These are phyloP conservation scores for Criorhina ranunculi DNA, from an alignment of 2,888 invertebrate species.

Conservation along the genomic window DNA sequence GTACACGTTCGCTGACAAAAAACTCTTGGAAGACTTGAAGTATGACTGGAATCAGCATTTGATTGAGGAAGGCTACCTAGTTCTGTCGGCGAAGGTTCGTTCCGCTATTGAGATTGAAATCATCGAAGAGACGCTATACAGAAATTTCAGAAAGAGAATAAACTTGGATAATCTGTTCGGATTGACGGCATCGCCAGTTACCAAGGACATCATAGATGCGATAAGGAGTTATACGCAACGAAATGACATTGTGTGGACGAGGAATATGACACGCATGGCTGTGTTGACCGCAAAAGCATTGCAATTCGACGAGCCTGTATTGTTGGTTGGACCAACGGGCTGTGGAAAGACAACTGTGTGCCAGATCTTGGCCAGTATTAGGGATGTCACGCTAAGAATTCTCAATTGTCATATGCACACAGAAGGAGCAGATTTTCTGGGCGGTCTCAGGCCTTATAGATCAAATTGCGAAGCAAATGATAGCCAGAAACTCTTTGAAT, in stretches of 20 bases:
- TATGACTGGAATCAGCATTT: slow-evolving; percentile 99
- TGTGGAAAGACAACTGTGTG: slow-evolving; percentile 99
- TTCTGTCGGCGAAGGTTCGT: slow-evolving; percentile 96
- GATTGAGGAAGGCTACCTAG: slow-evolving; percentile 97
- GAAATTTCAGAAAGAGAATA: slow-evolving; percentile 91
- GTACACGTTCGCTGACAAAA: slow-evolving; percentile 90
- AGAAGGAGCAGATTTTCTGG: slow-evolving; percentile 98
- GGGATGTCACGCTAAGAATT: slow-evolving; percentile 88
- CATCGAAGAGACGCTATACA: slow-evolving; percentile 91
- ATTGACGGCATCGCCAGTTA: slow-evolving; percentile 90
- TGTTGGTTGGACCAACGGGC: slow-evolving; percentile 98
- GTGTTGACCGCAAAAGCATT: slow-evolving; percentile 93
- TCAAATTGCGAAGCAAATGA: slow-evolving; percentile 63
- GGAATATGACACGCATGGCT: slow-evolving; percentile 93
- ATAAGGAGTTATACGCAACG: slow-evolving; percentile 86
- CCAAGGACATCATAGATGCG: slow-evolving; percentile 88
- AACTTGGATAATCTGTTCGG: slow-evolving; percentile 90
- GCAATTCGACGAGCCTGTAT: slow-evolving; percentile 95
- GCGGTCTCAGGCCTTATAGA: slow-evolving; percentile 94
- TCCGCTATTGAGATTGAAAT: slow-evolving; percentile 92
- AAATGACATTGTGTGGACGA: slow-evolving; percentile 96
- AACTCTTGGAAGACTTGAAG: slow-evolving; percentile 86
- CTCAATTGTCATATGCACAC: slow-evolving; percentile 99
- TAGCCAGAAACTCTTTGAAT: slow-evolving; percentile 92
- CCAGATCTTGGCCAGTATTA: slow-evolving; percentile 92